phyloP scores from a whole-genome alignment of 37 sponge, comb jelly and placozoan species.

The Oscarella lobularis region DNA sequence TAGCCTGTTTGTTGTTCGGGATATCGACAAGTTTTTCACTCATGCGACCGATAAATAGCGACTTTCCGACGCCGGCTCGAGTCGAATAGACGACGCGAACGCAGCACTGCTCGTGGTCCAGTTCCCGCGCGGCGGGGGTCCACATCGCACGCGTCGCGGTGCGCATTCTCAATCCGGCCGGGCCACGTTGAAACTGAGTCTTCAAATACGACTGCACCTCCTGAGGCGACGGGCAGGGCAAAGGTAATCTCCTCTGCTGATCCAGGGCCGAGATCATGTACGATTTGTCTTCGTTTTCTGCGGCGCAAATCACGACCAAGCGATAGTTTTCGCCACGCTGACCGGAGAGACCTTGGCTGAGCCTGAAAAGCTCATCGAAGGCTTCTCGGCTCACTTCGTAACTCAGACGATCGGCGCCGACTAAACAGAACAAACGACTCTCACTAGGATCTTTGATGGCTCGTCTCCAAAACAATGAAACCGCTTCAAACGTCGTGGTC shows the following conservation, averaged over 20 bases:
- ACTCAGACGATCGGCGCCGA: background rate
- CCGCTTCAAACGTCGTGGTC: background rate
- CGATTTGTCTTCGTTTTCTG: background rate
- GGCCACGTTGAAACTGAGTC: background rate
- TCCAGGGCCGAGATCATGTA: background rate
- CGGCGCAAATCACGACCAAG: background rate
- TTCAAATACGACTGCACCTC: background rate
- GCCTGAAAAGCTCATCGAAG: background rate
- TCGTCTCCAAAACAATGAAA: background rate
- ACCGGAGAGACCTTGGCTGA: background rate
- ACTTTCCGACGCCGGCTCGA: conserved; percentile 66
- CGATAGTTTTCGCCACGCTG: background rate
- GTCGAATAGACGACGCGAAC: conserved; percentile 41
- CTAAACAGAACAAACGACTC: background rate
- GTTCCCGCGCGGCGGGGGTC: background rate
- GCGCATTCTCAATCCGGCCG: no score
- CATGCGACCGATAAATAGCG: conserved; percentile 33
- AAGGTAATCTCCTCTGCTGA: background rate
- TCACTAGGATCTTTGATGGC: background rate
- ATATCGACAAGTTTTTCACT: no score
- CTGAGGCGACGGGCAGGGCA: background rate
- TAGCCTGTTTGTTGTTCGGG: no score
- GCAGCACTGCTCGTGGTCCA: background rate
- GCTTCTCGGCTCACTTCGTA: background rate
- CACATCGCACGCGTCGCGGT: no score